Percentiles rank a stretch among this genome's conserved stretches.
These are phyloP conservation scores for Seladonia tumulorum DNA, from an alignment of 2,888 invertebrate genomes.

Conservation along the genomic window DNA sequence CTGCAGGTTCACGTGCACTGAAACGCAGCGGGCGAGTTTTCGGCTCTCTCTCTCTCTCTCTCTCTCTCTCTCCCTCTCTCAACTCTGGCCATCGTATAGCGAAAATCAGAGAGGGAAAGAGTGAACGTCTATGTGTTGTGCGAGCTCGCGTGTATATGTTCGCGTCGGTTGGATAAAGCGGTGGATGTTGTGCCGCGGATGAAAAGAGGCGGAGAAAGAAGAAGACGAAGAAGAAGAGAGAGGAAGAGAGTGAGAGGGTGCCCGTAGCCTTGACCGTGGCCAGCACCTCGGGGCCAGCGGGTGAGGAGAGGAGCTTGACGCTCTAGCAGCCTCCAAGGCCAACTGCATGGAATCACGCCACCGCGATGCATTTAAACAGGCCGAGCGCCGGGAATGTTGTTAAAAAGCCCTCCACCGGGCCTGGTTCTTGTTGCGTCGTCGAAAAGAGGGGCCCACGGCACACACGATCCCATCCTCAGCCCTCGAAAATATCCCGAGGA, in stretches of 20 bases:
- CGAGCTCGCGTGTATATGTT: constrained; percentile 15
- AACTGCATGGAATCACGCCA: constrained; percentile 79
- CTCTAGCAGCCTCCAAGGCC: constrained; percentile 80
- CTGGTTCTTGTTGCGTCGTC: constrained; percentile 13
- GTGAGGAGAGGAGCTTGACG: constrained; percentile 72
- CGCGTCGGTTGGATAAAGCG: constrained; percentile 34
- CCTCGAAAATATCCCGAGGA: constrained; percentile 6
- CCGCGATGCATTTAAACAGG: constrained; percentile 72
- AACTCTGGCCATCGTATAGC: not conserved
- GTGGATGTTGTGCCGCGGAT: constrained; percentile 25
- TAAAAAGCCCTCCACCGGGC: constrained; percentile 53
- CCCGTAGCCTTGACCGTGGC: constrained; percentile 82
- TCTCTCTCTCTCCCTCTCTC: not conserved
- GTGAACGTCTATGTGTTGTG: not conserved
- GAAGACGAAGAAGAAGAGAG: constrained; percentile 51
- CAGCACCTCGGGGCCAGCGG: constrained; percentile 80
- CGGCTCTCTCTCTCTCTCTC: not conserved
- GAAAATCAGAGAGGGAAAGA: not conserved
- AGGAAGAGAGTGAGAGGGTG: constrained; percentile 47
- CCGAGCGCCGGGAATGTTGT: constrained; percentile 61
- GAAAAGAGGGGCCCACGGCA: constrained; percentile 17
- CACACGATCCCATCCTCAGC: not conserved
- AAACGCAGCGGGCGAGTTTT: constrained; percentile 57
- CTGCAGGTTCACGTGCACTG: constrained; percentile 39
- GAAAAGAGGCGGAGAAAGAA: constrained; percentile 57